phyloP scores from a whole-genome alignment of 2,113 vertebrate species.

The Upupa epops region DNA sequence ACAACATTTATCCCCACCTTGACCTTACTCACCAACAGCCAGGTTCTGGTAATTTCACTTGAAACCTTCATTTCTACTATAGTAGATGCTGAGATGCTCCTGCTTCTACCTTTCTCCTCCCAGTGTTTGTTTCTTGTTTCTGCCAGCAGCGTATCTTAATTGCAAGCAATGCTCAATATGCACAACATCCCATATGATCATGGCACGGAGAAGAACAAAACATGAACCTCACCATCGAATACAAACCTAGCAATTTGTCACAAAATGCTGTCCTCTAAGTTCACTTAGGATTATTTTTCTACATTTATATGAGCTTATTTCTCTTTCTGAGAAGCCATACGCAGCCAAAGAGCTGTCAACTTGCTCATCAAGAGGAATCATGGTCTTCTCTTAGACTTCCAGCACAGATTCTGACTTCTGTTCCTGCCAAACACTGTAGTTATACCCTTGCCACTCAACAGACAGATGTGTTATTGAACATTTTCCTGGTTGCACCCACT shows the following conservation, averaged over 20 bases:
- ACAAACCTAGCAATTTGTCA: neutral
- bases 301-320: neutral
- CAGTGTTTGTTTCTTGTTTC: fast-evolving
- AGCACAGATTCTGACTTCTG: neutral
- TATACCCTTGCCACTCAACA: neutral
- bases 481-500: neutral
- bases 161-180: neutral
- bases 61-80: neutral
- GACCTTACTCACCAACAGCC: neutral
- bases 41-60: neutral
- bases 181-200: neutral
- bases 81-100: neutral
- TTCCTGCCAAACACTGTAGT: neutral
- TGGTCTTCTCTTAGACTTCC: neutral
- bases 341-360: neutral
- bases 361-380: neutral
- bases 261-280: neutral
- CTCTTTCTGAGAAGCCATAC: neutral
- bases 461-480: neutral
- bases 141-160: neutral
- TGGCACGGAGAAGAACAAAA: neutral
- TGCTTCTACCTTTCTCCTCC: neutral
- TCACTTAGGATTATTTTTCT: neutral
- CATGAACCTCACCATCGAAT: neutral
- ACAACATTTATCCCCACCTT: neutral